These are phyloP conservation scores for Jordanella pulchra DNA, from an alignment of 2,797 vertebrate species.

Conservation along the genomic window DNA sequence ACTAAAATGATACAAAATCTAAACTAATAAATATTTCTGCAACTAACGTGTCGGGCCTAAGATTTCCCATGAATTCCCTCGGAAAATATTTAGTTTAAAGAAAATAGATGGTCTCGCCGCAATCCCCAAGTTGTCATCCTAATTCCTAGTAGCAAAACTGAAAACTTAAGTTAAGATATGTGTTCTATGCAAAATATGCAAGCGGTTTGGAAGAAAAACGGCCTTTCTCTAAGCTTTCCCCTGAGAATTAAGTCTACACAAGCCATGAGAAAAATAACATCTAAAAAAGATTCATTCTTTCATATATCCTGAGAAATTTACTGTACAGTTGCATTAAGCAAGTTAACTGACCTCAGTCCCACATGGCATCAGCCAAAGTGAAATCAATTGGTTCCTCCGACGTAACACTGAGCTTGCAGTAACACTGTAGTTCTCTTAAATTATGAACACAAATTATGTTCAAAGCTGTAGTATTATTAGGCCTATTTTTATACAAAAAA, in stretches of 20 bases:
- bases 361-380: slow-evolving; percentile 6
- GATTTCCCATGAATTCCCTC: neutral
- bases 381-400: slow-evolving; percentile 1
- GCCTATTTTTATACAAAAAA: neutral
- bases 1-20: neutral
- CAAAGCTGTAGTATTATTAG: neutral
- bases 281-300: slow-evolving; percentile 8
- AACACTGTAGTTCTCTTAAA: neutral
- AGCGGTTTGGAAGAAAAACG: slow-evolving; percentile 9
- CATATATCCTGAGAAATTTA: slow-evolving; percentile 12
- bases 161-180: neutral
- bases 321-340: slow-evolving; percentile 10
- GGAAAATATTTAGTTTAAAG: neutral
- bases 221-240: neutral
- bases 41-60: neutral
- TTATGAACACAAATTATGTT: neutral
- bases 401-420: neutral
- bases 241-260: neutral
- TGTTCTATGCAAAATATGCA: slow-evolving; percentile 23
- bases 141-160: neutral
- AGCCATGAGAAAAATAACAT: neutral
- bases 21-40: neutral
- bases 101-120: slow-evolving; percentile 6
- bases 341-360: neutral
- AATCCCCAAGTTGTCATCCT: neutral